These are phyloP conservation scores for Ctenosaura bakeri DNA, from an alignment of 2,797 vertebrate species.

Conservation along the genomic window DNA sequence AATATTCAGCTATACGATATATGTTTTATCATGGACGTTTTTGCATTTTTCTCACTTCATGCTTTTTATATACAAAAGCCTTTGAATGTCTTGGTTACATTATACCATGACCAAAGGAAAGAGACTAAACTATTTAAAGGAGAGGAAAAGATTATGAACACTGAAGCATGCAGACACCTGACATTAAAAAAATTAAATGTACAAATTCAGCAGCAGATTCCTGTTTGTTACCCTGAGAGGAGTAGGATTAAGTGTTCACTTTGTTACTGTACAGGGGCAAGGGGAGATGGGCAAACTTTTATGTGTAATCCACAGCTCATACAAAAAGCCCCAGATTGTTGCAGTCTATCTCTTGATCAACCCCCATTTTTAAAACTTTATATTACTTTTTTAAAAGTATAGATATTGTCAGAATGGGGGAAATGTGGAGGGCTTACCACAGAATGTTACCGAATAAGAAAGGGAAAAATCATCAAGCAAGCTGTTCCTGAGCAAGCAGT, in stretches of 20 bases:
- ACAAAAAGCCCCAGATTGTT: neutral
- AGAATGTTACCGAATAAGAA: neutral
- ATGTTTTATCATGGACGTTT: neutral
- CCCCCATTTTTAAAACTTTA: neutral
- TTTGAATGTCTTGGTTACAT: neutral
- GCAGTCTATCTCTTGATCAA: neutral
- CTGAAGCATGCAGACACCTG: neutral
- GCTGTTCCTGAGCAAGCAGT: neutral
- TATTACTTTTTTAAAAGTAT: neutral
- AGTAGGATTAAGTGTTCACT: neutral
- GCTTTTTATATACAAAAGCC: constrained; percentile 1
- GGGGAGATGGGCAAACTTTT: too few relatives aligned
- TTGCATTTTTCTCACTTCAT: constrained; percentile 12
- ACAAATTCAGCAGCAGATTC: neutral
- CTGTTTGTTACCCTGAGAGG: neutral
- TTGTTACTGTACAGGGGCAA: too few relatives aligned
- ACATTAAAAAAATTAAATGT: neutral
- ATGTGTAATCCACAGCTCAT: neutral
- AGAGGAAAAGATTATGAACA: neutral
- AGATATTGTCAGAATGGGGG: neutral
- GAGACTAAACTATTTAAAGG: neutral
- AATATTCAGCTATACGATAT: neutral
- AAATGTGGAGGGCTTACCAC: neutral
- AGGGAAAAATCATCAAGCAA: neutral
- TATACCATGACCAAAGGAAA: constrained; percentile 7